These are phyloP conservation scores for Cacoxenus indagator DNA, from an alignment of 2,888 invertebrate species.

Conservation along the genomic window DNA sequence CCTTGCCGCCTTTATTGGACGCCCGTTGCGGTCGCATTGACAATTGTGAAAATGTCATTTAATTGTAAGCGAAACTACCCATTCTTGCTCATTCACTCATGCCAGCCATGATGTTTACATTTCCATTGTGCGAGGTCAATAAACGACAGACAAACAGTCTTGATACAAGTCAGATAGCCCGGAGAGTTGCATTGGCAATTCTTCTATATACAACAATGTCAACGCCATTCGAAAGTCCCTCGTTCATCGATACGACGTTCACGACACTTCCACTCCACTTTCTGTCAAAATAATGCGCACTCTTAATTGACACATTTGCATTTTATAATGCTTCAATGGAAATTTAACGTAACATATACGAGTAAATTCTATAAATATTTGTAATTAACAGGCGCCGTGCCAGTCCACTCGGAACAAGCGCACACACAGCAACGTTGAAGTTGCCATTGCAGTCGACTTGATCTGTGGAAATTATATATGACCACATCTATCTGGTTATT, in stretches of 20 bases:
- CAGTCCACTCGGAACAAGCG: background rate
- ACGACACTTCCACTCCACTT: background rate
- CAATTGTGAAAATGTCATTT: constrained; percentile 47
- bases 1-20: background rate
- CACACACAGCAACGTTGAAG: background rate
- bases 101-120: constrained; percentile 5
- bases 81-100: constrained; percentile 41
- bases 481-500: background rate
- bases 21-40: constrained; percentile 10
- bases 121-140: constrained; percentile 18
- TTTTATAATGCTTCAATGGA: constrained; percentile 43
- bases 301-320: constrained; percentile 65
- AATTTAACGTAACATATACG: constrained; percentile 4
- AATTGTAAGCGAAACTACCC: constrained; percentile 63
- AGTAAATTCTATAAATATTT: constrained; percentile 7
- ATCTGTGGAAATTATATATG: constrained; percentile 8
- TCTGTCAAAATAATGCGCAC: constrained; percentile 63
- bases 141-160: constrained; percentile 6
- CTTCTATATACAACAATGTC: background rate
- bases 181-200: background rate
- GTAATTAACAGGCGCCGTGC: constrained; percentile 6
- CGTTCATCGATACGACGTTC: no score
- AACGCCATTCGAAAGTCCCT: background rate
- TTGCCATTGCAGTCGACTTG: background rate
- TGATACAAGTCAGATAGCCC: background rate